Percentiles rank a stretch among this genome's conserved stretches.
Conservation (phyloP, 2,797 vertebrate species). For the Muscicapa comitata region DNA sequence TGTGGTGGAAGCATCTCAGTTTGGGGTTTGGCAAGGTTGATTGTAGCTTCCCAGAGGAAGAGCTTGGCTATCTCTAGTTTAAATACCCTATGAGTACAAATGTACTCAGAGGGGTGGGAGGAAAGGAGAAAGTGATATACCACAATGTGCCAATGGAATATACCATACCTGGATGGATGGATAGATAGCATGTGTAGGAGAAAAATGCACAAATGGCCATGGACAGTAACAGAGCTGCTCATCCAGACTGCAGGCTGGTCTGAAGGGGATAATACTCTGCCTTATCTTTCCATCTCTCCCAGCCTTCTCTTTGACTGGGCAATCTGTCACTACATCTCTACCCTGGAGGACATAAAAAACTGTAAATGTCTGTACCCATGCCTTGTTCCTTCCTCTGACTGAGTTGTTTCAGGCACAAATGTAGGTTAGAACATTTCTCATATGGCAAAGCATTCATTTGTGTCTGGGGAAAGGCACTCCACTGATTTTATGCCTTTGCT, state of each 20-base stretch:
- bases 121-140: background rate
- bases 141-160: background rate
- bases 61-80: background rate
- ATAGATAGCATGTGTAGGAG: background rate
- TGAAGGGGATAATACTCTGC: background rate
- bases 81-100: background rate
- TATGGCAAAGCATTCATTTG: background rate
- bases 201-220: background rate
- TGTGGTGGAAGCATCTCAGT: background rate
- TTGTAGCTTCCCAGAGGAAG: background rate
- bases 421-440: background rate
- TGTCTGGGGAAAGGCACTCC: background rate
- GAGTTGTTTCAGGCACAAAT: background rate
- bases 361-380: background rate
- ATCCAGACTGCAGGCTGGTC: background rate
- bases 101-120: background rate
- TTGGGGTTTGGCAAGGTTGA: background rate
- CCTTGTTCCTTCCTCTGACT: background rate
- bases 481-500: background rate
- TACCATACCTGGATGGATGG: background rate
- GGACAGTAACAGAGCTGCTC: background rate
- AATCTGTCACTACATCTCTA: background rate
- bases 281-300: background rate
- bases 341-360: background rate
- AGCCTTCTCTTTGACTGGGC: background rate